Evolutionary conservation across 2,113 vertebrate species (phyloP).

Genomic region (Nyctibius bracteatus): DNA sequence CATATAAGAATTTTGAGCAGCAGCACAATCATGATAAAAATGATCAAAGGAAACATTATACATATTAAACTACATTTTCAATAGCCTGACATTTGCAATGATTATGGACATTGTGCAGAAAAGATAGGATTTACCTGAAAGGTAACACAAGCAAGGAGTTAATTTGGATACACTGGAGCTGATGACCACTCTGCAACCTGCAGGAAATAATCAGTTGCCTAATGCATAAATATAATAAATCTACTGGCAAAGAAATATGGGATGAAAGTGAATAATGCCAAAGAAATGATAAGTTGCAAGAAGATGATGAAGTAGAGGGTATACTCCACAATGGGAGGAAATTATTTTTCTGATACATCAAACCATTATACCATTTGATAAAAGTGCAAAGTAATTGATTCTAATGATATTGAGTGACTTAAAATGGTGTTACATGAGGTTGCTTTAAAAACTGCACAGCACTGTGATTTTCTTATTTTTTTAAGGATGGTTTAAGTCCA

Average conservation of each 20-base stretch:
- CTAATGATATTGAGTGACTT: neutral
- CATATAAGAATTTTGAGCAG: neutral
- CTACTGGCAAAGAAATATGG: neutral
- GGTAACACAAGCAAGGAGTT: neutral
- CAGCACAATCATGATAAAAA: neutral
- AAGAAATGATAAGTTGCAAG: neutral
- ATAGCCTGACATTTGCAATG: neutral
- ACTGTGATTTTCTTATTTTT: neutral
- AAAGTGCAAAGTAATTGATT: neutral
- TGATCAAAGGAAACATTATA: neutral
- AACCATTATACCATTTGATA: neutral
- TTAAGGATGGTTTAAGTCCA: neutral
- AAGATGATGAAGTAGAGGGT: neutral
- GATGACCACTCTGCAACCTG: neutral
- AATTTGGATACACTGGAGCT: neutral
- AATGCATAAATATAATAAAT: neutral
- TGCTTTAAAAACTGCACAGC: neutral
- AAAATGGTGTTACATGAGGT: neutral
- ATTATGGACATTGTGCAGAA: neutral
- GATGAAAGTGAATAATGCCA: neutral
- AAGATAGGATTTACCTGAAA: neutral
- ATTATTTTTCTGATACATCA: neutral
- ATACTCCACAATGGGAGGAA: neutral
- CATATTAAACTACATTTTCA: neutral
- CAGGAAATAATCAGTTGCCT: neutral